Percentiles rank a stretch among this genome's conserved stretches.
Conservation (phyloP, 2,888 invertebrate genomes). For the Synergus japonicus region DNA sequence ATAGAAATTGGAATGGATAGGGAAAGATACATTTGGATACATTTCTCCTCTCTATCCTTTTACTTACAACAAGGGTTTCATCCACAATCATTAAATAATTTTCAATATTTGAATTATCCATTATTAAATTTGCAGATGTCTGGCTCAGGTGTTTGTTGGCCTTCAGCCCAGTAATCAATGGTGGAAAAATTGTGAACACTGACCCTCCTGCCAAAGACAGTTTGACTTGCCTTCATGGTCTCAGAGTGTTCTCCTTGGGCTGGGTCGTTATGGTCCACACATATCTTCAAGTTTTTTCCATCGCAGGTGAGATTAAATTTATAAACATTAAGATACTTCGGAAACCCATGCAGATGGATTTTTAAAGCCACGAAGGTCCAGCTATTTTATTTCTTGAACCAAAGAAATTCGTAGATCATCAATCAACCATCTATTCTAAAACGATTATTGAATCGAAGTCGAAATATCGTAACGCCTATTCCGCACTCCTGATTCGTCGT, state of each 20-base stretch:
- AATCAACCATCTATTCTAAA: too few species aligned
- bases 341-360: not conserved
- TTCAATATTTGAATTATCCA: not conserved
- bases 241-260: conserved; percentile 87
- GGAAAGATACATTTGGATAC: too few species aligned
- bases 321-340: not conserved
- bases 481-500: too few species aligned
- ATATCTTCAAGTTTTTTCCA: conserved; percentile 88
- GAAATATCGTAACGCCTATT: too few species aligned
- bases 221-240: conserved; percentile 87
- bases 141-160: conserved; percentile 83
- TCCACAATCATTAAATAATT: not conserved
- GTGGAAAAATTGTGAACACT: conserved; percentile 86
- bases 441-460: too few species aligned
- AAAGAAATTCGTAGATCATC: too few species aligned
- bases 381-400: too few species aligned
- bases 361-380: too few species aligned
- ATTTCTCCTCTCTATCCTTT: too few species aligned
- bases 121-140: conserved; percentile 77
- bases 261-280: conserved; percentile 93
- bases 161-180: conserved; percentile 87
- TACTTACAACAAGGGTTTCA: too few species aligned
- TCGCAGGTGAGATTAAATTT: conserved; percentile 78
- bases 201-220: conserved; percentile 86
- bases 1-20: too few species aligned